phyloP scores from a whole-genome alignment of 2,113 vertebrate genomes.

The Dipodomys ordii region DNA sequence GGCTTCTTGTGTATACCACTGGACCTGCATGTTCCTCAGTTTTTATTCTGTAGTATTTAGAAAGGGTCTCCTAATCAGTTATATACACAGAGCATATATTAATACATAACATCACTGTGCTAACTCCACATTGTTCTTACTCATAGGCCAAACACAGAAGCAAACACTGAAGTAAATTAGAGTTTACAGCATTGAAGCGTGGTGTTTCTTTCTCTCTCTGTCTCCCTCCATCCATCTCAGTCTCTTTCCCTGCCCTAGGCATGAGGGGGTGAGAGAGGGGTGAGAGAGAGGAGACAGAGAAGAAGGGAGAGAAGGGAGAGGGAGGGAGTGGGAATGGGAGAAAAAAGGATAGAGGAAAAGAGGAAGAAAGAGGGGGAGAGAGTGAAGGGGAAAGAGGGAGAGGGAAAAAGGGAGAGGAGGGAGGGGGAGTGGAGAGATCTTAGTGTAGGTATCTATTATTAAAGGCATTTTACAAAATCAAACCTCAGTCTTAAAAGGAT shows the following conservation, averaged over 20 bases:
- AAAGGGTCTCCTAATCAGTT: conserved; percentile 23
- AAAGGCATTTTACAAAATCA: conserved; percentile 29
- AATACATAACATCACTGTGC: not conserved
- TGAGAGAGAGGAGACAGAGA: no score
- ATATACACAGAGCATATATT: not conserved
- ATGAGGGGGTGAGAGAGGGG: no score
- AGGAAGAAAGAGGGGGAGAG: no score
- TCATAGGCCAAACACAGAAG: conserved; percentile 3
- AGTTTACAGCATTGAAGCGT: not conserved
- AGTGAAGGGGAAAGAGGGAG: not conserved
- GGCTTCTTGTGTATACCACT: not conserved
- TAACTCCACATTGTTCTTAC: not conserved
- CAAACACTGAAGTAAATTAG: conserved; percentile 51
- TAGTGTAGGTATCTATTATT: not conserved
- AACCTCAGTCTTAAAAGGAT: conserved; percentile 13
- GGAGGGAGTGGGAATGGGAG: no score
- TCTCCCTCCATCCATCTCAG: no score
- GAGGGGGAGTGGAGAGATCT: not conserved
- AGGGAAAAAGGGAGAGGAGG: no score
- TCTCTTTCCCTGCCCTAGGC: no score
- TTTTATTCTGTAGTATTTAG: conserved; percentile 27
- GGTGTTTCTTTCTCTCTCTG: no score
- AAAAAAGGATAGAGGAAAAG: no score
- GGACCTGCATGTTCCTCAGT: not conserved
- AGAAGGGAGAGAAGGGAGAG: no score